Percentiles rank a stretch among this genome's conserved stretches.
Conservation (phyloP, 1,140 invertebrate genomes). For the Sarcophaga peregrina region DNA sequence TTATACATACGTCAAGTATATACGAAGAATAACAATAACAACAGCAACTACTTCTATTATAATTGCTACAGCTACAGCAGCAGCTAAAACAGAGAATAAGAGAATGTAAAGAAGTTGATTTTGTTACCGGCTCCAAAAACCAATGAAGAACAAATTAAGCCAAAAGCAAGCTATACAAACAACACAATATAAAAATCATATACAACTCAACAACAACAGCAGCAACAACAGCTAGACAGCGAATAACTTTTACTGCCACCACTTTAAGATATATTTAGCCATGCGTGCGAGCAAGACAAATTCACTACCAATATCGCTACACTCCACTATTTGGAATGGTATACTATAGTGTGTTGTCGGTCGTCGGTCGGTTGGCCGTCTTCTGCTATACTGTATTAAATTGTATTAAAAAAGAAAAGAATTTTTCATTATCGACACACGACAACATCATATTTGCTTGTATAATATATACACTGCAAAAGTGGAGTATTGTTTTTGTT, state of each 20-base stretch:
- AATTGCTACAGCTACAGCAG: background rate
- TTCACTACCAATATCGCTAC: constrained; percentile 5
- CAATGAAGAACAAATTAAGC: background rate
- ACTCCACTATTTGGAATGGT: background rate
- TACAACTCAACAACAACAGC: background rate
- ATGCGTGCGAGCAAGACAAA: constrained; percentile 41
- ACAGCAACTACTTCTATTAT: background rate
- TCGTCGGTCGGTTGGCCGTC: too few species aligned
- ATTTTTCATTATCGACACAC: background rate
- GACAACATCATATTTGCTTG: background rate
- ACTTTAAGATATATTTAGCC: constrained; percentile 20
- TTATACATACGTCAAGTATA: background rate
- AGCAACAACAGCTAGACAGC: background rate
- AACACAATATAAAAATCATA: constrained; percentile 20
- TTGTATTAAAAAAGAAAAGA: background rate
- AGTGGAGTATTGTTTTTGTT: too few species aligned
- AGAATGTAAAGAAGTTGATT: background rate
- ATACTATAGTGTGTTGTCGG: too few species aligned
- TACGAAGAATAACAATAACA: constrained; percentile 5
- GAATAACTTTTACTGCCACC: constrained; percentile 7
- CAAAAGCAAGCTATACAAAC: constrained; percentile 23
- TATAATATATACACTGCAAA: constrained; percentile 42
- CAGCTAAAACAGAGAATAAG: background rate
- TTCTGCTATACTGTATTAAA: background rate
- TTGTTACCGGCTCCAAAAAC: background rate